Percentiles rank a stretch among this genome's conserved stretches.
Conservation (phyloP, 2,888 invertebrate species). For the Drosophila sordidula region DNA sequence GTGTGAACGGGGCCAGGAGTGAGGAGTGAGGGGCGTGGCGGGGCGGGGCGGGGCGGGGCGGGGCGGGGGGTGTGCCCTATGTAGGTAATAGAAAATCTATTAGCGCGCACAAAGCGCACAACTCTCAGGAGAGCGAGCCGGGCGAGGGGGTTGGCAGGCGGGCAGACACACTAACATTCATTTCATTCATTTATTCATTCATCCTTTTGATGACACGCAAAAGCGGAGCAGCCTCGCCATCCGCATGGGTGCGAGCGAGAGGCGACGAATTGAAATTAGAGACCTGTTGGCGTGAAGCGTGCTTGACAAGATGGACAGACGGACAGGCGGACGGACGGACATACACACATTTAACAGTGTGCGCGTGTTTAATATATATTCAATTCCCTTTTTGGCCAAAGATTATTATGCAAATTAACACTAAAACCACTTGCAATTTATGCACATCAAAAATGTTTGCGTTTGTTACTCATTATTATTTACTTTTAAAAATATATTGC, state of each 20-base stretch:
- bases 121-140: constrained; percentile 44
- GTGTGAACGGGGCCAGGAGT: constrained; percentile 39
- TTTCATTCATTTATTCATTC: constrained; percentile 37
- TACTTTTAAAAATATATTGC: too few relatives aligned
- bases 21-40: neutral
- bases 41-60: neutral
- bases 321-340: constrained; percentile 25
- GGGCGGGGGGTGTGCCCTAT: constrained; percentile 9
- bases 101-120: constrained; percentile 61
- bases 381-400: too few relatives aligned
- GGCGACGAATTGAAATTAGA: constrained; percentile 48
- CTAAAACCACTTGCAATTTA: too few relatives aligned
- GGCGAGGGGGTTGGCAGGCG: neutral
- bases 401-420: too few relatives aligned
- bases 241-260: constrained; percentile 6
- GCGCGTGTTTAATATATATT: too few relatives aligned
- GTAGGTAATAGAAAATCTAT: constrained; percentile 77
- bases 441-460: too few relatives aligned
- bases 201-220: constrained; percentile 65
- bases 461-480: too few relatives aligned
- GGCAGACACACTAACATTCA: constrained; percentile 31
- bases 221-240: constrained; percentile 13
- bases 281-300: constrained; percentile 68
- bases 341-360: neutral
- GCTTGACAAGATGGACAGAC: constrained; percentile 43